phyloP scores from a whole-genome alignment of 2,113 vertebrate species.

The Struthidea cinerea region DNA sequence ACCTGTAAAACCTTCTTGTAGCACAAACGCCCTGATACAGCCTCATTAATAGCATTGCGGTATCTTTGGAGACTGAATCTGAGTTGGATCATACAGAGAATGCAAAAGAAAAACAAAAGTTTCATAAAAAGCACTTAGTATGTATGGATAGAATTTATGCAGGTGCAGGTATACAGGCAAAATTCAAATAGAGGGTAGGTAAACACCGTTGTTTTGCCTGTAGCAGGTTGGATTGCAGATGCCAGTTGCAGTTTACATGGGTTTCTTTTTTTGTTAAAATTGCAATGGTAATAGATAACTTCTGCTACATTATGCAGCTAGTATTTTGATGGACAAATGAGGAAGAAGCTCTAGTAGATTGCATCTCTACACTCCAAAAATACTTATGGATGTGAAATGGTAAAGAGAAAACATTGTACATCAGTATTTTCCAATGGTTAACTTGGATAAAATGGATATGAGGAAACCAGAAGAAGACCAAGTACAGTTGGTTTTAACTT shows the following conservation, averaged over 20 bases:
- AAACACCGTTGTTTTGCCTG: background rate
- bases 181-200: background rate
- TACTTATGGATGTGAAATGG: background rate
- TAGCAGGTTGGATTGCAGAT: background rate
- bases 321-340: background rate
- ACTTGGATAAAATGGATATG: background rate
- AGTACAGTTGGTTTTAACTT: background rate
- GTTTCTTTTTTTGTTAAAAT: background rate
- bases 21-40: background rate
- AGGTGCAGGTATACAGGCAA: background rate
- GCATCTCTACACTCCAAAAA: background rate
- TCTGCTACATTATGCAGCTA: background rate
- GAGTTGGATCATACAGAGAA: background rate
- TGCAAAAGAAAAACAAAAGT: slow-evolving; percentile 3
- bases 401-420: background rate
- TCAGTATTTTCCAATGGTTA: background rate
- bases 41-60: background rate
- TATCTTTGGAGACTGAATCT: background rate
- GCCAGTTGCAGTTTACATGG: background rate
- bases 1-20: background rate
- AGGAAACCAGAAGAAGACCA: background rate
- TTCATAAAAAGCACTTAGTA: background rate
- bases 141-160: background rate
- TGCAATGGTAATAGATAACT: background rate
- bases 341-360: background rate